Conservation (phyloP, 2,113 vertebrate species). For the Scomber japonicus region DNA sequence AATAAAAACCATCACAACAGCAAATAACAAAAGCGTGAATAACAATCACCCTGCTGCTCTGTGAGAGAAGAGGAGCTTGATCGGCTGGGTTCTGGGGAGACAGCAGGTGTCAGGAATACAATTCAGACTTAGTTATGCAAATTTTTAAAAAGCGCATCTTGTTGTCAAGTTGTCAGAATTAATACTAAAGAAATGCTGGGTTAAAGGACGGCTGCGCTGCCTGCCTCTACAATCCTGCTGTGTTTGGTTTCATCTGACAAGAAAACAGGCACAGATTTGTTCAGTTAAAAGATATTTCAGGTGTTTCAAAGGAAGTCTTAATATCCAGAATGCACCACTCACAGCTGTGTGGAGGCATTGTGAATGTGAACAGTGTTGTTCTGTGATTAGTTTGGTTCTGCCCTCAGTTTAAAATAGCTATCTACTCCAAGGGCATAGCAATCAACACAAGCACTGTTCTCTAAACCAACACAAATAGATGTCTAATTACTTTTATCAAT, state of each 20-base stretch:
- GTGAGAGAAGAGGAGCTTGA: conserved; percentile 6
- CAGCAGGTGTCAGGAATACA: neutral
- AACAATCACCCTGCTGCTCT: conserved; percentile 25
- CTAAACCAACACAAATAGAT: neutral
- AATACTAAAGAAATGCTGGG: conserved; percentile 15
- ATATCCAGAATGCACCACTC: no score
- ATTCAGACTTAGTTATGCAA: conserved; percentile 12
- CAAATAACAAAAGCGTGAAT: conserved; percentile 60
- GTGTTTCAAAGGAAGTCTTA: no score
- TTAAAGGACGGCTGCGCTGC: conserved; percentile 3
- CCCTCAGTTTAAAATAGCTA: no score
- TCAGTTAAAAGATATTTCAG: no score
- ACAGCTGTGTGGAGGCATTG: no score
- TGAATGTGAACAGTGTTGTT: no score
- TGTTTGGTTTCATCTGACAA: neutral
- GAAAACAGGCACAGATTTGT: neutral
- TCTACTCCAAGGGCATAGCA: no score
- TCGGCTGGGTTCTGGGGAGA: conserved; percentile 16
- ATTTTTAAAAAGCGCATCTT: conserved; percentile 30
- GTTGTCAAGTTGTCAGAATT: conserved; percentile 6
- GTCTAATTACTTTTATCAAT: neutral
- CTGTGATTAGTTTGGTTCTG: no score
- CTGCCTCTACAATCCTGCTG: neutral
- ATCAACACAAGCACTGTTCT: no score
- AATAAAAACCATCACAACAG: conserved; percentile 29